Percentiles rank a stretch among this genome's conserved stretches.
Conservation (phyloP, 2,113 vertebrate genomes). For the Syngnathus scovelli region DNA sequence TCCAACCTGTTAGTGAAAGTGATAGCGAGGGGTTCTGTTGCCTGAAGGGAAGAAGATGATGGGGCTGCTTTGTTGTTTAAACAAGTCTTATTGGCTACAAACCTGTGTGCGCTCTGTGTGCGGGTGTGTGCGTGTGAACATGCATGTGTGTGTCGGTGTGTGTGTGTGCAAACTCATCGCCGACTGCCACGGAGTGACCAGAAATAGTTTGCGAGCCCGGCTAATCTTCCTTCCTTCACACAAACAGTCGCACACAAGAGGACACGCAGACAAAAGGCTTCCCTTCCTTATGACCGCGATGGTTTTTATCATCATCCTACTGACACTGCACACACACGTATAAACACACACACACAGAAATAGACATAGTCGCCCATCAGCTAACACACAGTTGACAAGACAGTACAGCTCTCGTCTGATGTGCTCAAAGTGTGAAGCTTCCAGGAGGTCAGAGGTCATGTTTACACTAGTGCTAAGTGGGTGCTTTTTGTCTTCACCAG, state of each 20-base stretch:
- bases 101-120: neutral
- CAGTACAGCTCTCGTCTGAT: neutral
- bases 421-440: constrained; percentile 7
- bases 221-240: constrained; percentile 56
- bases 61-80: constrained; percentile 1
- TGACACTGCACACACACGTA: constrained; percentile 1
- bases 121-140: neutral
- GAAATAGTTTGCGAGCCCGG: constrained; percentile 25
- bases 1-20: constrained; percentile 5
- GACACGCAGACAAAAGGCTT: constrained; percentile 11
- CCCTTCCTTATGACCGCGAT: constrained; percentile 37
- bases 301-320: constrained; percentile 40
- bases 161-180: neutral
- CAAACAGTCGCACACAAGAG: constrained; percentile 34
- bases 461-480: too few species aligned
- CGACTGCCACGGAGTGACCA: constrained; percentile 11
- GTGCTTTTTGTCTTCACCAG: too few species aligned
- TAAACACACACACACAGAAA: constrained; percentile 28
- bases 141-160: neutral
- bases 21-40: neutral
- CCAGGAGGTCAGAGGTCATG: constrained; percentile 5
- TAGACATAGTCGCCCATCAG: constrained; percentile 17
- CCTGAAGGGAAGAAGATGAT: neutral
- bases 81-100: neutral
- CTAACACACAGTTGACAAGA: constrained; percentile 8